These are phyloP conservation scores for Tupaia chinensis DNA, from an alignment of 2,113 vertebrate genomes.

Conservation along the genomic window DNA sequence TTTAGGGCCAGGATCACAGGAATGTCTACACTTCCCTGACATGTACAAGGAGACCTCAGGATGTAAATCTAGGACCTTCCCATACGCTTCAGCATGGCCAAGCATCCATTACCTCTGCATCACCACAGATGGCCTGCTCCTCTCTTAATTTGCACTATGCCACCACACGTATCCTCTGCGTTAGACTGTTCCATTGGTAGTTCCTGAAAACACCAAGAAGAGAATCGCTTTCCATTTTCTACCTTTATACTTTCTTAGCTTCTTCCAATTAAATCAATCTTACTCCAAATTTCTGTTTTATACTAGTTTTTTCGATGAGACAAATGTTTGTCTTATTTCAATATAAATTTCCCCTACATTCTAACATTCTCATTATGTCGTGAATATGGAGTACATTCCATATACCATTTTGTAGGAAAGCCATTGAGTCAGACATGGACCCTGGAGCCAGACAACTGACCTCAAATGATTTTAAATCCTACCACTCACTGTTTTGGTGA, in stretches of 20 bases:
- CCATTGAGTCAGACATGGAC: neutral
- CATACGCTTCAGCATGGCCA: no score
- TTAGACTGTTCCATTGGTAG: neutral
- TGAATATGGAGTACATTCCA: neutral
- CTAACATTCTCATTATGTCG: neutral
- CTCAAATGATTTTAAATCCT: neutral
- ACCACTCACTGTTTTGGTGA: neutral
- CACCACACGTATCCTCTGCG: neutral
- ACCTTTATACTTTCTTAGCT: neutral
- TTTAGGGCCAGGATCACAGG: no score
- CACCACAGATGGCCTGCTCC: neutral
- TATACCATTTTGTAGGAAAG: neutral
- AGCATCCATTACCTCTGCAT: no score
- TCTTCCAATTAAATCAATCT: neutral
- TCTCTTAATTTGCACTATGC: neutral
- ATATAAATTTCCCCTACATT: neutral
- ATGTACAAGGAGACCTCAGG: no score
- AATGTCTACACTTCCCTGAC: no score
- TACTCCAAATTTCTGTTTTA: constrained; percentile 41
- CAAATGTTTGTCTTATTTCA: neutral
- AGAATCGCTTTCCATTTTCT: neutral
- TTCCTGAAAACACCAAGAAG: neutral
- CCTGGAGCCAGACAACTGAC: neutral
- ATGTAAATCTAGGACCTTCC: no score
- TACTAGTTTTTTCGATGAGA: neutral